A percentile compares a stretch with the other conserved stretches of the same genome.
phyloP scores from a whole-genome alignment of 2,113 vertebrate genomes.

The Scalopus aquaticus region DNA sequence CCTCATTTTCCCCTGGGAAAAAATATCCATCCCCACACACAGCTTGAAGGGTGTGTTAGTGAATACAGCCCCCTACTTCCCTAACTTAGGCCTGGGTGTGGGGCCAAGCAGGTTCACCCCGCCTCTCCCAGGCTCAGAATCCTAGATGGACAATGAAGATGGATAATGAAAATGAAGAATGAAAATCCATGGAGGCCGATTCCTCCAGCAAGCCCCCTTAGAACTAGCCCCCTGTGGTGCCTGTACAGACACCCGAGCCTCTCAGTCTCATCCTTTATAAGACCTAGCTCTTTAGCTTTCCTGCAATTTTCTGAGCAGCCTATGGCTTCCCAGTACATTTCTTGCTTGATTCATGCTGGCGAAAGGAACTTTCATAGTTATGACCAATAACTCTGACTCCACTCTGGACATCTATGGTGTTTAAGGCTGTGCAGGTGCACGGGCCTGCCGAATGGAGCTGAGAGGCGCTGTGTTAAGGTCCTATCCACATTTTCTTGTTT shows the following conservation, averaged over 20 bases:
- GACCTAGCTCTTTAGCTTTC: background rate
- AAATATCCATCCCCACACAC: background rate
- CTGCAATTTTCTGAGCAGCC: background rate
- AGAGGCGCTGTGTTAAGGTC: background rate
- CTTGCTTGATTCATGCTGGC: background rate
- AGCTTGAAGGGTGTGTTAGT: no score
- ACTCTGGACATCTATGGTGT: no score
- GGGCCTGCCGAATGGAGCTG: no score
- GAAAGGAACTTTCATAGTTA: background rate
- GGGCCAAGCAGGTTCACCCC: background rate
- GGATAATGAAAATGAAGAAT: background rate
- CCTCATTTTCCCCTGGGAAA: background rate
- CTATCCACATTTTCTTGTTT: background rate
- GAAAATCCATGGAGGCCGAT: background rate
- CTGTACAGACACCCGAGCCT: no score
- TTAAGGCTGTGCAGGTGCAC: no score
- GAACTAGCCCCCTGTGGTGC: no score
- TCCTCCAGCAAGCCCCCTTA: background rate
- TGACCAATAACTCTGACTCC: background rate
- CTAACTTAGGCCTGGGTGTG: rapidly evolving
- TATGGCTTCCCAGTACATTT: background rate
- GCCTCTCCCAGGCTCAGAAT: background rate
- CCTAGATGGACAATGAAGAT: no score
- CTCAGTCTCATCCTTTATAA: background rate
- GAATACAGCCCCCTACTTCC: background rate